Conservation (phyloP, 2,797 vertebrate genomes). For the Tiaroga cobitis region DNA sequence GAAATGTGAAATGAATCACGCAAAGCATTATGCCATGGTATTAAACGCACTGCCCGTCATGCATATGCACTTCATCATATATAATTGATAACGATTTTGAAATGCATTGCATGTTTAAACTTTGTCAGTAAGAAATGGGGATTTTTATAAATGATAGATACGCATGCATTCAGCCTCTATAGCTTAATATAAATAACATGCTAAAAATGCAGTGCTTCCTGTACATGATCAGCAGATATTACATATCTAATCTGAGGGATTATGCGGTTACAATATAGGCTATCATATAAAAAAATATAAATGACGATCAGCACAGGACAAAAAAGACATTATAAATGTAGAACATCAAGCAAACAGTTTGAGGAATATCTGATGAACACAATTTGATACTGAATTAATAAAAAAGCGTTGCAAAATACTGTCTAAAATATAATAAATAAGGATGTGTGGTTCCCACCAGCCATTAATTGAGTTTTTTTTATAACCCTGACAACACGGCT, state of each 20-base stretch:
- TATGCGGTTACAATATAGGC: not conserved
- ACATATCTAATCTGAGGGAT: not conserved
- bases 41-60: not conserved
- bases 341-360: not conserved
- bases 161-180: not conserved
- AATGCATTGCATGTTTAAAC: not conserved
- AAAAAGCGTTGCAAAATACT: too few relatives aligned
- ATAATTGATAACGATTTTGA: not conserved
- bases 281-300: not conserved
- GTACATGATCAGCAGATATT: not conserved
- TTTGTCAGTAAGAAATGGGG: not conserved
- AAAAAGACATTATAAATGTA: not conserved
- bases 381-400: not conserved
- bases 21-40: not conserved
- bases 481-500: not conserved
- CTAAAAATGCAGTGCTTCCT: not conserved
- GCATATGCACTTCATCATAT: not conserved
- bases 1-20: not conserved
- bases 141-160: not conserved
- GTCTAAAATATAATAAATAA: not conserved
- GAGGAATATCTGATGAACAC: too few relatives aligned
- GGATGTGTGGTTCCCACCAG: not conserved
- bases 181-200: not conserved
- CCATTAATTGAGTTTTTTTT: not conserved
- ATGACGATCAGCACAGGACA: not conserved